These are phyloP conservation scores for Torymus texanus DNA, from an alignment of 2,888 invertebrate species.

Conservation along the genomic window DNA sequence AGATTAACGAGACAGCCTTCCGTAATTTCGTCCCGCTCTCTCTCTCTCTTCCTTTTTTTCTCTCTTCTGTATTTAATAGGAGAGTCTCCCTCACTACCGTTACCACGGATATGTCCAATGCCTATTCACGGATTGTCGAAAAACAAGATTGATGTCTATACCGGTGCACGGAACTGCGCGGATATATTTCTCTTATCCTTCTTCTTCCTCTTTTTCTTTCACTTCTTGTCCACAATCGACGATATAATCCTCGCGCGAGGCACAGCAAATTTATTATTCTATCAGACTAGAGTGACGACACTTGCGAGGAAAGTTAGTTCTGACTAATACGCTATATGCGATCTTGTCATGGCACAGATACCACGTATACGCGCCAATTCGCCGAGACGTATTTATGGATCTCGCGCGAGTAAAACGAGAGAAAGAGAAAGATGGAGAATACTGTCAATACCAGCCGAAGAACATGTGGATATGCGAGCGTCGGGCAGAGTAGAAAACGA, in stretches of 20 bases:
- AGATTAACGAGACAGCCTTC: constrained; percentile 30
- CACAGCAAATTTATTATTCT: neutral
- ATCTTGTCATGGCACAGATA: neutral
- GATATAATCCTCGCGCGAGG: constrained; percentile 9
- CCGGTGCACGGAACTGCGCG: too few relatives aligned
- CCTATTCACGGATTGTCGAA: neutral
- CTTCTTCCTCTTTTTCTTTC: neutral
- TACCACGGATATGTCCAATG: too few relatives aligned
- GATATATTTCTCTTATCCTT: too few relatives aligned
- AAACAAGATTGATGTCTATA: constrained; percentile 26
- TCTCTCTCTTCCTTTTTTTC: neutral
- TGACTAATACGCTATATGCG: constrained; percentile 24
- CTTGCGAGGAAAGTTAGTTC: neutral
- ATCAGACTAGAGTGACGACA: neutral
- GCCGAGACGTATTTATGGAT: neutral
- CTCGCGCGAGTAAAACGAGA: neutral
- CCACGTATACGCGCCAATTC: neutral
- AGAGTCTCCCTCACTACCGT: neutral
- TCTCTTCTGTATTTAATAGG: constrained; percentile 1
- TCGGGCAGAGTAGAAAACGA: constrained; percentile 54
- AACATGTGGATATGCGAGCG: constrained; percentile 58
- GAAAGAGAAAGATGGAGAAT: constrained; percentile 53
- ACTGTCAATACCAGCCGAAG: constrained; percentile 69
- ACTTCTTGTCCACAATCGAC: constrained; percentile 7
- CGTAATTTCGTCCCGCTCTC: constrained; percentile 18